phyloP scores from a whole-genome alignment of 2,888 invertebrate genomes.

The Nemotelus pantherinus region DNA sequence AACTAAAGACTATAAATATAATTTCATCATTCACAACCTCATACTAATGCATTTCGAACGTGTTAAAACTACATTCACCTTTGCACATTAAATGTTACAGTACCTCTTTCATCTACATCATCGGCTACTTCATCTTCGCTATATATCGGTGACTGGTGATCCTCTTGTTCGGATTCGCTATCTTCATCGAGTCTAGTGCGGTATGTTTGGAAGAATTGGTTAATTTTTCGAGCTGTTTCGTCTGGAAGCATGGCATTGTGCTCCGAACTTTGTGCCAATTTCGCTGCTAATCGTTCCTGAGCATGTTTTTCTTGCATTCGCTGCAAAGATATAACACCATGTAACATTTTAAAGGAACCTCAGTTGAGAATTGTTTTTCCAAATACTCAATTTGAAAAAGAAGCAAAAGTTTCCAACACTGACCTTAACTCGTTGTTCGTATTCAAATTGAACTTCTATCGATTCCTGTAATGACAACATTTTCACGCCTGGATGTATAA shows the following conservation, averaged over 20 bases:
- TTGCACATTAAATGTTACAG: constrained; percentile 16
- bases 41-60: no score
- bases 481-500: constrained; percentile 58
- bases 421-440: constrained; percentile 60
- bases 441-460: constrained; percentile 58
- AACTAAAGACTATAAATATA: not conserved
- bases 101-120: constrained; percentile 55
- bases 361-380: not conserved
- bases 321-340: constrained; percentile 51
- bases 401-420: not conserved
- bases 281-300: constrained; percentile 57
- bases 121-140: constrained; percentile 60
- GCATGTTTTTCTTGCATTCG: constrained; percentile 60
- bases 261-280: constrained; percentile 50
- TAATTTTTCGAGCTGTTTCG: constrained; percentile 54
- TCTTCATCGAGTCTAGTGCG: constrained; percentile 52
- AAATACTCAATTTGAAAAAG: not conserved
- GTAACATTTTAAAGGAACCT: not conserved
- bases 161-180: constrained; percentile 56
- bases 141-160: constrained; percentile 44
- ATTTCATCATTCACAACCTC: no score
- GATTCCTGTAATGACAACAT: constrained; percentile 61
- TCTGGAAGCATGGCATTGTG: constrained; percentile 52
- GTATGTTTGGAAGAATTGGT: constrained; percentile 57
- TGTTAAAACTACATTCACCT: no score